phyloP scores from a whole-genome alignment of 2,888 invertebrate species.

The Petrolisthes manimaculis region DNA sequence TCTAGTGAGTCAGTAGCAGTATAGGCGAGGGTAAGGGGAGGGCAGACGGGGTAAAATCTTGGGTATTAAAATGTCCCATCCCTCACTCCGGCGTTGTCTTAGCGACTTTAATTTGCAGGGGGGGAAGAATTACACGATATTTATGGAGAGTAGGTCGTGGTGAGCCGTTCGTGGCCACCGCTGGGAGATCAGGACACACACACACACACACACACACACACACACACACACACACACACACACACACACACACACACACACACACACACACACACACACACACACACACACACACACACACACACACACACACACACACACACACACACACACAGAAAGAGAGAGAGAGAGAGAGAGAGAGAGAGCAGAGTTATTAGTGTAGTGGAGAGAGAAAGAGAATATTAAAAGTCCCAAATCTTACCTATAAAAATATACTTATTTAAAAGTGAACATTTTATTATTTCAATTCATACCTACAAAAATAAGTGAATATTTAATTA shows the following conservation, averaged over 20 bases:
- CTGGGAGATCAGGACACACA: not conserved
- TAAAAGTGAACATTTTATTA: no score
- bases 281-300: constrained; percentile 22
- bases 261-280: constrained; percentile 13
- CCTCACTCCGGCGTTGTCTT: constrained; percentile 37
- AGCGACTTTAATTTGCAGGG: constrained; percentile 34
- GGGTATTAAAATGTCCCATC: constrained; percentile 37
- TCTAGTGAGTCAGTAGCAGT: not conserved
- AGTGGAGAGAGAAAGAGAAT: not conserved
- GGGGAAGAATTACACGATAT: constrained; percentile 32
- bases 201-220: constrained; percentile 5
- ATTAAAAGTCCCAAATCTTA: not conserved
- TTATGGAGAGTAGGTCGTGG: constrained; percentile 26
- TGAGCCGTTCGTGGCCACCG: constrained; percentile 5
- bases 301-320: not conserved
- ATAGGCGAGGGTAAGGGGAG: not conserved
- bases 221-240: constrained; percentile 1
- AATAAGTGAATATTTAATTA: no score
- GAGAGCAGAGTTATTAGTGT: not conserved
- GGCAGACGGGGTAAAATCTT: not conserved
- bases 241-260: not conserved
- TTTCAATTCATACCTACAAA: no score
- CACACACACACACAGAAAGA: no score
- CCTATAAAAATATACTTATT: not conserved
- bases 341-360: not conserved